Base-by-base conservation (phyloP, 2,888 invertebrate species). In the Ypsolopha scabrella region DNA sequence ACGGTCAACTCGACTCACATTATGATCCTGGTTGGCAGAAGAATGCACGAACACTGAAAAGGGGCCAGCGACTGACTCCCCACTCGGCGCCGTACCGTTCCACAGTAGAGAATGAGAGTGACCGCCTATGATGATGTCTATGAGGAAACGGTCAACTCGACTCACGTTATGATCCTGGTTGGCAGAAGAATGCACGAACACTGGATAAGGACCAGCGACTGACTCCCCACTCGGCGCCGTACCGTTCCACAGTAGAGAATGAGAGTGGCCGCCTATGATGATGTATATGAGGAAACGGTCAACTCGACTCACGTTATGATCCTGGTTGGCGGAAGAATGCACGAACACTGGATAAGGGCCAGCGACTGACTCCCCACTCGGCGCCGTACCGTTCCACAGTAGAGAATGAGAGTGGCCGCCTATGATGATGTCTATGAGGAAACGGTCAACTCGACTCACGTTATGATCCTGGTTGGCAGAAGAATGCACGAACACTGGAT, bases 241-340 rank as follows among this genome's bases (percentile, higher is more conserved):
- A 0, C 85, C 82, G 7, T 91, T 90, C 79, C 92, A 95, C 0
- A 96, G 83, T 54, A 96, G 89, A 0, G 93, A 92, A 64, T 96
- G 94, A 0, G 92, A 90, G 67, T 96, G 96, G 0, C 94, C 94
- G 1, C 96, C 96, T 0, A 96, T 91, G 45, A 96, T 92, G 0
- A 95, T 79, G 68, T 95, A 93, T 14, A 96, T 87, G 51, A 8
- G 8, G n/a, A 4, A 24, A 24, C 2, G 24, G 24, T 43, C 4
- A 11, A 11, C 14, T 1, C 14, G 13, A 43, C 44, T 43, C 6
- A 43, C 44, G 2, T 43, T 43, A 54, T 83, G 77, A 45, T 71
- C 71, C 4, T 67, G 66, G 53, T 70, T 60, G 8, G 56, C 57
- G 11, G 62, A 63, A 7, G 60, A 62, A 57, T 81, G 67, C 2